These are phyloP conservation scores for Steinernema carpocapsae DNA, from an alignment of 2,888 invertebrate genomes.

Conservation along the genomic window DNA sequence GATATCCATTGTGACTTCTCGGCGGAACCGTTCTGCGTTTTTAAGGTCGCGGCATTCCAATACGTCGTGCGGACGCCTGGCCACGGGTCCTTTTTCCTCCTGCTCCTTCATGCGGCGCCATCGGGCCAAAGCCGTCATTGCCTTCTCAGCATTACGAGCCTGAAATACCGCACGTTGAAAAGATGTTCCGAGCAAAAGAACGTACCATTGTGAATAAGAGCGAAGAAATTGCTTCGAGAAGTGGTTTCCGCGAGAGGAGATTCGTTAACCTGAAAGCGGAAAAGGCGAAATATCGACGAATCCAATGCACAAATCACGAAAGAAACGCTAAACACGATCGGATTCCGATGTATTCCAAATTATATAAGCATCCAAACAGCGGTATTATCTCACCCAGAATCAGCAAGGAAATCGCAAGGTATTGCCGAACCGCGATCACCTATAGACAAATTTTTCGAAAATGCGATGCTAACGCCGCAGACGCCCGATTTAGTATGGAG, in stretches of 20 bases:
- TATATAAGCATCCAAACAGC: too few relatives aligned
- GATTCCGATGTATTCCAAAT: too few relatives aligned
- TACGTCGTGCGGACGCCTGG: slow-evolving; percentile 71
- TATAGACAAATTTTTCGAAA: too few relatives aligned
- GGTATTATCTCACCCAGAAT: too few relatives aligned
- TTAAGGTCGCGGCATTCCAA: slow-evolving; percentile 85
- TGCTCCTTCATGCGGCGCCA: slow-evolving; percentile 96
- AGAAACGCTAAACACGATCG: too few relatives aligned
- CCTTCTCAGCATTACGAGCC: slow-evolving; percentile 97
- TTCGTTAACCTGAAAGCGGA: background rate
- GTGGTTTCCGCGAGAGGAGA: background rate
- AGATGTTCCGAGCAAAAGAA: background rate
- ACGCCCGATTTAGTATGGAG: too few relatives aligned
- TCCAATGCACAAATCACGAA: too few relatives aligned
- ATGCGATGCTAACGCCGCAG: too few relatives aligned
- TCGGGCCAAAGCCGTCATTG: slow-evolving; percentile 96
- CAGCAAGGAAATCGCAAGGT: too few relatives aligned
- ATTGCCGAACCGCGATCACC: too few relatives aligned
- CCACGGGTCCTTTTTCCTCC: slow-evolving; percentile 73
- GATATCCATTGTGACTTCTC: slow-evolving; percentile 94
- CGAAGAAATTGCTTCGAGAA: background rate
- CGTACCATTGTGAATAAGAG: background rate
- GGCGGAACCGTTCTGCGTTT: slow-evolving; percentile 81
- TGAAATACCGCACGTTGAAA: slow-evolving; percentile 38
- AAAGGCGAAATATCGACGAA: too few relatives aligned